Conservation (phyloP, 2,113 vertebrate species). For the Chamaea fasciata region DNA sequence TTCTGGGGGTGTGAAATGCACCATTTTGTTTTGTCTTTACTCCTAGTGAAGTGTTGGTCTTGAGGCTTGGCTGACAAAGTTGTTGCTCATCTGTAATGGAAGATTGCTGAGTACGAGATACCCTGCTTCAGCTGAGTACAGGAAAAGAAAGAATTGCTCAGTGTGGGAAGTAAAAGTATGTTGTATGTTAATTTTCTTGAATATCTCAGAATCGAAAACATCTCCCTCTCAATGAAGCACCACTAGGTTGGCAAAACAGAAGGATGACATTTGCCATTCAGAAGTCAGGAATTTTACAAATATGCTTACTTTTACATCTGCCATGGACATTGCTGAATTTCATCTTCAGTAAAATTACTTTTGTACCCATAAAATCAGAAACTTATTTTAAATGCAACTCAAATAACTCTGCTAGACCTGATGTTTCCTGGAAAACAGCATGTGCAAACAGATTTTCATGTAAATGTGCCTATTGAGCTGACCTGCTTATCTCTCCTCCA, state of each 20-base stretch:
- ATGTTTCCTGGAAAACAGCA: background rate
- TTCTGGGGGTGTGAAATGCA: background rate
- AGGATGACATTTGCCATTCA: background rate
- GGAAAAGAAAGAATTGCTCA: background rate
- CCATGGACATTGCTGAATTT: background rate
- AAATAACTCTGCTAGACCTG: background rate
- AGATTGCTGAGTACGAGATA: background rate
- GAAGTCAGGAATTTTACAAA: background rate
- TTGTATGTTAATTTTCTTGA: background rate
- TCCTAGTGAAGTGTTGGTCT: background rate
- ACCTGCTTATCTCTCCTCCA: background rate
- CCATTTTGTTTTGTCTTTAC: background rate
- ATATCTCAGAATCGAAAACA: background rate
- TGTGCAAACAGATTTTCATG: background rate
- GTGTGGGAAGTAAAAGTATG: background rate
- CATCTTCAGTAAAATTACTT: background rate
- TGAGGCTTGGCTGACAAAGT: fast-evolving
- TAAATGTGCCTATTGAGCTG: background rate
- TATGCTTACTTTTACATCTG: background rate
- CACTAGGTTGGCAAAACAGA: background rate
- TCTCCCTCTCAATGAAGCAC: background rate
- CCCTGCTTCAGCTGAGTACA: background rate
- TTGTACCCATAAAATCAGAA: background rate
- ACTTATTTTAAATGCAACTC: background rate
- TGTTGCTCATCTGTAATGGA: background rate